Conservation (phyloP, 2,888 invertebrate species). For the Zaprionus obscuricornis region DNA sequence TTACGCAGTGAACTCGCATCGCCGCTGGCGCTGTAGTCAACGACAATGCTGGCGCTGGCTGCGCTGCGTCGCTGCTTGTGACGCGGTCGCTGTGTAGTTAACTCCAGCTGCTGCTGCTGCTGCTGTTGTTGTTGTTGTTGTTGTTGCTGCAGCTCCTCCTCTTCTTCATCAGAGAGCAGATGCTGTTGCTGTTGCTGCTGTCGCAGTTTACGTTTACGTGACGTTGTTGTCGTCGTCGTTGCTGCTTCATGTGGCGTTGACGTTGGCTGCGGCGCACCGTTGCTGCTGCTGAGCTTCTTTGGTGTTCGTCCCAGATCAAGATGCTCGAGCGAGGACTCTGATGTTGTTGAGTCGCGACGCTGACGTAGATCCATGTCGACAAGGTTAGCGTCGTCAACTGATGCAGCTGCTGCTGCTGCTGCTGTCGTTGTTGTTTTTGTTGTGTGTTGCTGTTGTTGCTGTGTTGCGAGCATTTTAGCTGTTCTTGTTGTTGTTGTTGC, state of each 20-base stretch:
- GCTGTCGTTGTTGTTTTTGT: constrained; percentile 18
- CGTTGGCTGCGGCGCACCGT: constrained; percentile 63
- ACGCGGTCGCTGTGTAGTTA: constrained; percentile 57
- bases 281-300: constrained; percentile 75
- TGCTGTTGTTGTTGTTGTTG: constrained; percentile 26
- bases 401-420: constrained; percentile 25
- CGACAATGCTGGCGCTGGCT: constrained; percentile 40
- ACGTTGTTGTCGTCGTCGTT: constrained; percentile 22
- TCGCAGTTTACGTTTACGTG: constrained; percentile 63
- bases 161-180: constrained; percentile 68
- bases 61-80: constrained; percentile 77
- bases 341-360: constrained; percentile 81
- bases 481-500: constrained; percentile 23
- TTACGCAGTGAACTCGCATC: constrained; percentile 75
- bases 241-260: constrained; percentile 72
- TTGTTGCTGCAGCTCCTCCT: constrained; percentile 49
- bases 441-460: constrained; percentile 14
- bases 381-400: constrained; percentile 16
- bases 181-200: constrained; percentile 34
- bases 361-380: constrained; percentile 80
- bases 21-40: constrained; percentile 44
- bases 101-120: constrained; percentile 17
- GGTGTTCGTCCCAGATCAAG: constrained; percentile 82
- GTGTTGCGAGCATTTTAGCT: constrained; percentile 52
- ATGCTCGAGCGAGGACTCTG: constrained; percentile 83